Base-by-base conservation (phyloP, 2,113 vertebrate species). In the Trogon surrucura region DNA sequence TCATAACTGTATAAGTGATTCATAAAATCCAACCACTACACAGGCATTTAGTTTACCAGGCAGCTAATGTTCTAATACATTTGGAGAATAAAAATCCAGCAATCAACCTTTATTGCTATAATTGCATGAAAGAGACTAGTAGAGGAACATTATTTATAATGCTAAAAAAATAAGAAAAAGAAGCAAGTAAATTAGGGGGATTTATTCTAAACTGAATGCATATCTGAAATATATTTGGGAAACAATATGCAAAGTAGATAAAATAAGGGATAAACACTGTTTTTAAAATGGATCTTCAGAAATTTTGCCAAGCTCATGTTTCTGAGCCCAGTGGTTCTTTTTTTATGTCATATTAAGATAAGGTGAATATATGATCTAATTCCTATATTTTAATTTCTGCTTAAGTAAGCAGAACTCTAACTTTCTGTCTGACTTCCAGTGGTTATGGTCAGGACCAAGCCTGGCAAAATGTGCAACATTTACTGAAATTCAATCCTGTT, bases 21-120 rank as follows among this genome's bases (percentile, higher is more conserved):
- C 62, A 57, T 53, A 72, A 81, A 81, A 79, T 51, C 61, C 57
- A 60, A 12, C 44, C 65, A 56, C 56, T 74, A 13, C 77, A 16
- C 2, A 8, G 48, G 47, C 60, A 27, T 78, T 78, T 47, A 74
- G 61, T 81, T 95, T 77, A 74, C 32, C 27, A 29, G 29, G 41
- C 80, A 87, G 45, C 51, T 81, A 65, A 64, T 75, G 14, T 45
- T 86, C 53, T 75, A 72, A 53, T 75, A 34, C n/a, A 69, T 38
- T 38, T 60, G 36, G 54, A 95, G 73, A 95, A 95, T 72, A 77
- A 92, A 80, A 95, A 93, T 77, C 34, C 36, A 72, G 27, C 32
- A 85, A 79, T 88, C 69, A 79, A 32, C 51, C 21, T 67, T 86
- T 74, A 70, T 94, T 89, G 27, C 34, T 71, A 0, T 81, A 94